phyloP scores from a whole-genome alignment of 2,888 invertebrate genomes.

The Eupithecia vulgata region DNA sequence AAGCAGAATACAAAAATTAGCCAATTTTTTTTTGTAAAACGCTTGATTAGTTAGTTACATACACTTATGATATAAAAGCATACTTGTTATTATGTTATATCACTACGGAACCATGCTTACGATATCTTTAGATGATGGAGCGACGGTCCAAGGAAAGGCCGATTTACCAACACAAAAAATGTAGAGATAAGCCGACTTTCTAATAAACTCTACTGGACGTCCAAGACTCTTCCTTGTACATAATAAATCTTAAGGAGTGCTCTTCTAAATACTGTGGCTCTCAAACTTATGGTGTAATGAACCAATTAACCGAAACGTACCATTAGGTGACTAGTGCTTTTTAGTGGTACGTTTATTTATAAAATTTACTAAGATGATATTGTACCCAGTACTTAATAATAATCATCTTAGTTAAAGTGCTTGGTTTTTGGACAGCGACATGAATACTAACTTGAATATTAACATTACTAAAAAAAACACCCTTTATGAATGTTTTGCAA shows the following conservation, averaged over 20 bases:
- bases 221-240: conserved; percentile 74
- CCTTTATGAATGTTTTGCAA: too few relatives aligned
- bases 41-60: neutral
- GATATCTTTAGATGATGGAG: conserved; percentile 35
- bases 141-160: conserved; percentile 53
- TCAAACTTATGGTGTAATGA: conserved; percentile 54
- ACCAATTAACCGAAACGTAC: neutral
- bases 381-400: neutral
- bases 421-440: neutral
- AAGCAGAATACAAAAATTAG: too few relatives aligned
- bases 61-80: neutral
- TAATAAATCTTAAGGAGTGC: conserved; percentile 82
- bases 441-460: too few relatives aligned
- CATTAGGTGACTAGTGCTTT: neutral
- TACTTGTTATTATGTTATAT: conserved; percentile 21
- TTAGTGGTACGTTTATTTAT: neutral
- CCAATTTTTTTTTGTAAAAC: neutral
- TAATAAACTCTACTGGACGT: conserved; percentile 76
- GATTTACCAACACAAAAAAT: conserved; percentile 81
- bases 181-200: conserved; percentile 81
- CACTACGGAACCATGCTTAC: conserved; percentile 18
- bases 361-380: neutral
- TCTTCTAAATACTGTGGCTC: conserved; percentile 63
- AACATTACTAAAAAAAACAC: too few relatives aligned
- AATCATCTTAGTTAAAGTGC: neutral